These are phyloP conservation scores for Dioctria rufipes DNA, from an alignment of 2,888 invertebrate species.

Conservation along the genomic window DNA sequence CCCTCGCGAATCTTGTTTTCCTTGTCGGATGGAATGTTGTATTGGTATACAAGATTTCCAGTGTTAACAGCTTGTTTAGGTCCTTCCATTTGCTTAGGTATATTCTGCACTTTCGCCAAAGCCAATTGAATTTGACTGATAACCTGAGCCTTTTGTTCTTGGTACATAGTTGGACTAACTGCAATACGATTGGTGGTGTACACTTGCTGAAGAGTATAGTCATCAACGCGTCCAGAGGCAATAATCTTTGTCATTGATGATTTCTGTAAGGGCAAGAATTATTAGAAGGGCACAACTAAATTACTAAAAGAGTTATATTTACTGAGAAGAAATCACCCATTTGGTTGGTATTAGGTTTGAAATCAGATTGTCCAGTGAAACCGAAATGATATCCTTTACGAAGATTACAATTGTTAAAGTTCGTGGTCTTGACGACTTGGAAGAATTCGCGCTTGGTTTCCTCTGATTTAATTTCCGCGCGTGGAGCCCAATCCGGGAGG, in stretches of 20 bases:
- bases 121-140: slow-evolving; percentile 75
- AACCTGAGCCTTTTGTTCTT: slow-evolving; percentile 77
- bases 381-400: slow-evolving; percentile 79
- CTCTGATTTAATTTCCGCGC: slow-evolving; percentile 66
- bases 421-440: slow-evolving; percentile 79
- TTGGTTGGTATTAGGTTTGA: slow-evolving; percentile 72
- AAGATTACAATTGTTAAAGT: slow-evolving; percentile 77
- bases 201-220: slow-evolving; percentile 78
- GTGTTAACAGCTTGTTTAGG: slow-evolving; percentile 71
- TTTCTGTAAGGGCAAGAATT: slow-evolving; percentile 69
- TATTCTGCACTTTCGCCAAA: slow-evolving; percentile 65
- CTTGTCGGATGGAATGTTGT: slow-evolving; percentile 68
- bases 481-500: slow-evolving; percentile 73
- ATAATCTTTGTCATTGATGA: slow-evolving; percentile 75
- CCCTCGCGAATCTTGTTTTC: slow-evolving; percentile 62
- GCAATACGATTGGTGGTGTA: slow-evolving; percentile 76
- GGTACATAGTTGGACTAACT: slow-evolving; percentile 75
- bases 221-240: slow-evolving; percentile 73
- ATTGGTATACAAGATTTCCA: slow-evolving; percentile 74
- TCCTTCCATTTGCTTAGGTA: slow-evolving; percentile 66
- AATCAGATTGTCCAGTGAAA: slow-evolving; percentile 73
- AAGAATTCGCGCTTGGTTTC: slow-evolving; percentile 71
- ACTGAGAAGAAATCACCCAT: slow-evolving; percentile 74
- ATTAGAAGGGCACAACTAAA: too few relatives aligned
- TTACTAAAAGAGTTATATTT: slow-evolving; percentile 59